Evolutionary conservation across 2,888 invertebrate genomes (phyloP), one percentile per base, ranked within the genome.

Genomic region (Tetrapedia diversipes): DNA sequence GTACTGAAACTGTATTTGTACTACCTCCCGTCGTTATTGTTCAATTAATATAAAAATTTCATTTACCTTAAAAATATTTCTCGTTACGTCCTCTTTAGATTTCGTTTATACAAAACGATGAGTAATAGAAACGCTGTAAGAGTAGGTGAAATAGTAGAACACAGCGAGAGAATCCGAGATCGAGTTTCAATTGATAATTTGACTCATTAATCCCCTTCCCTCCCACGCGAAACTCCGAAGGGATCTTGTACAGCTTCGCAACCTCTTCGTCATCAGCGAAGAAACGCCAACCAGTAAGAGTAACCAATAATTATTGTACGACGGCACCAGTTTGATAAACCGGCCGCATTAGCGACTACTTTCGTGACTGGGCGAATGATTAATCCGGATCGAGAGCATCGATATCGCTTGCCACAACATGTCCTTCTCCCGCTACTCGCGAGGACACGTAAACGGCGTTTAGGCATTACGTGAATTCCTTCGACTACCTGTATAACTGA

Each of bases 391-490:
- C 79, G 73, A 76, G 74, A 80, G 76, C 77, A 73, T 79, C 82
- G 74, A 74, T 85, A 85, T 76, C 60, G 67, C 77, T 70, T 69
- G 65, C 68, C 72, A 71, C 81, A 81, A 83, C 80, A 76, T 60
- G 78, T 81, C 67, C 53, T 63, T n/a, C 63, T 68, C 57, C 27
- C 32, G 24, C 29, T 37, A 29, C 56, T 45, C 57, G 34, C 24
- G 68, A 54, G 57, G 54, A 69, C 68, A 65, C 65, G 51, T 54
- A 51, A 19, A 10, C 65, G 82, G 80, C 79, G 86, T 87, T 79
- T 82, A 83, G 84, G 82, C 81, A 86, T 87, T 87, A 86, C 79
- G 67, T 68, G 71, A n/a, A 68, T 81, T 80, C 80, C 79, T 79
- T 74, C 82, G 85, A 84, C 85, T 82, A 85, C 81, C 83, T 75